These are phyloP conservation scores for Nephrocerus scutellatus DNA, from an alignment of 2,888 invertebrate genomes.

Conservation along the genomic window DNA sequence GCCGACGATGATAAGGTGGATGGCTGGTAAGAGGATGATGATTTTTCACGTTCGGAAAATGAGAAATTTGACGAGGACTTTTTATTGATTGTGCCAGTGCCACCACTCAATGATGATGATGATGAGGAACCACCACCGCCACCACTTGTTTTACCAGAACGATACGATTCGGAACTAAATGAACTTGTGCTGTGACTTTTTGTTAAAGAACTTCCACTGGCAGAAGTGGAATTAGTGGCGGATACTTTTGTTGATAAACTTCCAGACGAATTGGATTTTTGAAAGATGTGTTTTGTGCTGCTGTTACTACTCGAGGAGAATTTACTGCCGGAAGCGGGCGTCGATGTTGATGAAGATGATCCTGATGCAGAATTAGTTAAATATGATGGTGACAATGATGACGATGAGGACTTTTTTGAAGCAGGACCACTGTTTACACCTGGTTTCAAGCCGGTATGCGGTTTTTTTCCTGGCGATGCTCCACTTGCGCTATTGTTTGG, in stretches of 20 bases:
- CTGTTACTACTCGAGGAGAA: conserved; percentile 8
- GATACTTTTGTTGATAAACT: conserved; percentile 38
- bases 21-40: conserved; percentile 12
- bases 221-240: conserved; percentile 25
- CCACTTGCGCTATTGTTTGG: conserved; percentile 60
- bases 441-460: conserved; percentile 75
- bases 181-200: conserved; percentile 45
- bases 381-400: not conserved
- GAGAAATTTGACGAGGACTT: not conserved
- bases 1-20: conserved; percentile 23
- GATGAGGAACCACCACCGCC: conserved; percentile 26
- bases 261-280: conserved; percentile 45
- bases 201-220: conserved; percentile 28
- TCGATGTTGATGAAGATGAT: conserved; percentile 18
- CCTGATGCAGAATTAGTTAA: not conserved
- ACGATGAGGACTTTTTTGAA: conserved; percentile 54
- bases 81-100: conserved; percentile 4
- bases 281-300: conserved; percentile 38
- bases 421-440: conserved; percentile 83
- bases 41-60: too few species aligned
- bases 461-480: conserved; percentile 46
- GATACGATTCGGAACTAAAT: conserved; percentile 27
- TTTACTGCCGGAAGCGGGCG: conserved; percentile 7
- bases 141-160: conserved; percentile 17
- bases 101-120: conserved; percentile 21